Evolutionary conservation across 2,113 vertebrate species (phyloP), one percentile per base, ranked within the genome.

Genomic region (Brachyhypopomus occidentalis): DNA sequence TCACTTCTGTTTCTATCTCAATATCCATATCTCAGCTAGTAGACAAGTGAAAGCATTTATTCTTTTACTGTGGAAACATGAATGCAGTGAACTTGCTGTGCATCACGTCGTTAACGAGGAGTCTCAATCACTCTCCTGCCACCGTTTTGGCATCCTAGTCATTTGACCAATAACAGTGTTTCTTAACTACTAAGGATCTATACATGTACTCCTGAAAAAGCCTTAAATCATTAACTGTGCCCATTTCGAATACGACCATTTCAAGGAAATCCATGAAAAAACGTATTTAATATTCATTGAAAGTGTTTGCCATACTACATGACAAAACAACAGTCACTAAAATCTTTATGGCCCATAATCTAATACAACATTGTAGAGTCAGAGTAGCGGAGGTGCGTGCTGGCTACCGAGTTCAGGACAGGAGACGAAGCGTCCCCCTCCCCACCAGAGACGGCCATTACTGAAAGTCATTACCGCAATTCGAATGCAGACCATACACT

Each of bases 41-140:
- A 62, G 69, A 70, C 20, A 5, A 72, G 70, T 45, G 4, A 58
- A 79, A 55, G 59, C 70, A 45, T 69, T 81, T 45, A 41, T 78
- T 22, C 27, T 76, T 72, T 80, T 64, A 70, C 76, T 70, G 75
- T 72, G 76, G 75, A 66, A 78, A 56, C 38, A 55, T 58, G 41
- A 79, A 82, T 63, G 58, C 60, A 30, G 59, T 45, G 76, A 34
- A 75, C 63, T 74, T 38, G 30, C 38, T 73, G 25, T 55, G 38
- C 38, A 58, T 23, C 30, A 75, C 63, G 81, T 78, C 71, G 81
- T 75, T 81, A 70, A 78, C 52, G 17, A 75, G 78, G 74, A 74
- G 52, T 69, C 69, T 81, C 38, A 12, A 30, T 25, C 16, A 25
- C 36, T 78, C 58, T 25, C 4, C 20, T 63, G 22, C 36, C 60